phyloP scores from a whole-genome alignment of 2,888 invertebrate species.

The Platerodrilus igneus region DNA sequence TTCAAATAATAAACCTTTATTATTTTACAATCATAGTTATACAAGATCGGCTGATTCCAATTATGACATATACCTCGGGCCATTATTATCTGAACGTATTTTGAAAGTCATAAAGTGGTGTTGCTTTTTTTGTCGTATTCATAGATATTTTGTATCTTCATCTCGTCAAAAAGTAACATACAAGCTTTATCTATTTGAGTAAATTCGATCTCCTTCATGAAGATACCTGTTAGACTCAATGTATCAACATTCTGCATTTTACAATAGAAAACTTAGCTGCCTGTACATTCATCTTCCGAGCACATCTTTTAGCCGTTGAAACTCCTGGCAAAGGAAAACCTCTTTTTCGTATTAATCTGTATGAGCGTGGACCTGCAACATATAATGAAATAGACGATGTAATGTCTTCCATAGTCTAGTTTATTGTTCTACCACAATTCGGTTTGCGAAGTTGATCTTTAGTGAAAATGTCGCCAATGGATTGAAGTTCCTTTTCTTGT shows the following conservation, averaged over 20 bases:
- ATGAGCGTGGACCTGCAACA: conserved; percentile 12
- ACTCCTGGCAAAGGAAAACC: conserved; percentile 23
- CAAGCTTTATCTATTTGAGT: conserved; percentile 1
- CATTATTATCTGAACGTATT: conserved; percentile 21
- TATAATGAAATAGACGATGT: too few species aligned
- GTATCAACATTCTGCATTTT: conserved; percentile 1
- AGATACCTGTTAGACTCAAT: conserved; percentile 13
- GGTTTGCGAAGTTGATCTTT: conserved; percentile 23
- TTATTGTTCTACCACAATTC: conserved; percentile 17
- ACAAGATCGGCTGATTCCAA: conserved; percentile 28
- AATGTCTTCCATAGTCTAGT: too few species aligned
- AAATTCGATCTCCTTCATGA: background rate
- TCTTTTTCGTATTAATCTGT: conserved; percentile 15
- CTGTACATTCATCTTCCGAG: conserved; percentile 22
- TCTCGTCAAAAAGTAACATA: conserved; percentile 5
- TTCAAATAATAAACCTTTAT: conserved; percentile 21
- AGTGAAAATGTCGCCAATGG: conserved; percentile 19
- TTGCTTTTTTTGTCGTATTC: conserved; percentile 10
- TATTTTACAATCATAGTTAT: conserved; percentile 24
- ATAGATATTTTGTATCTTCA: conserved; percentile 1
- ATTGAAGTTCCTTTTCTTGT: background rate
- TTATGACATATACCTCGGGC: conserved; percentile 21
- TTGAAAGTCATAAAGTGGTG: conserved; percentile 13
- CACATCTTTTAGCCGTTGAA: conserved; percentile 27
- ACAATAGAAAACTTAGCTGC: conserved; percentile 14